Base-by-base conservation (phyloP, 2,113 vertebrate genomes). In the Zosterops lateralis region DNA sequence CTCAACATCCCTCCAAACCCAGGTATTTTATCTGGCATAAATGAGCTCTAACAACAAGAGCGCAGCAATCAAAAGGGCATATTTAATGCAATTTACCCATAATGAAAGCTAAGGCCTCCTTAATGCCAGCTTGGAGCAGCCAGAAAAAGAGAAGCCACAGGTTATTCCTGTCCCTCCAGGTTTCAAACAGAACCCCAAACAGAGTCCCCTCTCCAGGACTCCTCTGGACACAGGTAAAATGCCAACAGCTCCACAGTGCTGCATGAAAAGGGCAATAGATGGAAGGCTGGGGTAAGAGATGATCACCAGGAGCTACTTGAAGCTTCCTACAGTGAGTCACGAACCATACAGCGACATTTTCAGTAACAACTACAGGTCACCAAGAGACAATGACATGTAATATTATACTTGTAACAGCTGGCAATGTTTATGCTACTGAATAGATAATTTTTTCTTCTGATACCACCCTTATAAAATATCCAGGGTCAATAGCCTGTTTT, bases 261-360 rank as follows among this genome's bases (percentile, higher is more conserved):
- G 22, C 34, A 21, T 4, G 17, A 47, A 21, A 11, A 26, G 19
- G 31, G 28, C 19, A 74, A 50, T 0, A 51, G 42, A 21, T 5
- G 3, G 40, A n/a, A 14, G 2, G 3, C 7, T 1, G 3, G 17
- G 6, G 11, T 1, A 28, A n/a, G 25, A 64, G 38, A 58, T 38
- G 22, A 70, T 34, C 56, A 77, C 47, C 32, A 48, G 34, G 16
- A 87, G 34, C 68, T 58, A 73, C 51, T 88, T 62, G 25, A 81
- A 71, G 42, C 16, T 24, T 50, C 19, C 11, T 8, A 32, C 10
- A 40, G 26, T 36, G n/a, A 17, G 2, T 17, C 53, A 66, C 4
- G 3, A 61, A 54, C 53, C 5, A 1, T 60, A 82, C 8, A 61
- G 42, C 4, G 4, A 38, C 62, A 58, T 32, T 79, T 91, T 24